These are phyloP conservation scores for Propithecus deckenii DNA, from an alignment of 2,797 vertebrate species.

Conservation along the genomic window DNA sequence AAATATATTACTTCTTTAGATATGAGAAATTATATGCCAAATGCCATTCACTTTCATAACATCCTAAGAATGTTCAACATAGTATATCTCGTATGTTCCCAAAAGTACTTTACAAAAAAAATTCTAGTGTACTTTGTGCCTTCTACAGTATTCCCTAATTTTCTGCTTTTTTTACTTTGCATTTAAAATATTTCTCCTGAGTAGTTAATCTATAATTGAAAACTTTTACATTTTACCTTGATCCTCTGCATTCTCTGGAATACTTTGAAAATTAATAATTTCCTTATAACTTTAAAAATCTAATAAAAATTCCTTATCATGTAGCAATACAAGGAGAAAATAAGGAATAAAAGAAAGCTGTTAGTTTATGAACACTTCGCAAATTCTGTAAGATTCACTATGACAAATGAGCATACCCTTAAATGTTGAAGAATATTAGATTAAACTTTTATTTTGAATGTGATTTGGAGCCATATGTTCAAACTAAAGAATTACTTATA, in stretches of 20 bases:
- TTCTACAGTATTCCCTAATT: not conserved
- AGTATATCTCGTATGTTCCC: not conserved
- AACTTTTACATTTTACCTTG: constrained; percentile 18
- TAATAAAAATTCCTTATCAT: constrained; percentile 19
- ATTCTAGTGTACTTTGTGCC: not conserved
- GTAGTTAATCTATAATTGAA: constrained; percentile 16
- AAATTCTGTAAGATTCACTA: not conserved
- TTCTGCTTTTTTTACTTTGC: constrained; percentile 49
- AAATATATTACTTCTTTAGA: constrained; percentile 11
- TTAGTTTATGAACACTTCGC: constrained; percentile 3
- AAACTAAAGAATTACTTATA: constrained; percentile 60
- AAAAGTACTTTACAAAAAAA: not conserved
- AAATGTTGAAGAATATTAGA: constrained; percentile 53
- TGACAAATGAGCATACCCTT: constrained; percentile 50
- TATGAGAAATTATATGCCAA: constrained; percentile 1
- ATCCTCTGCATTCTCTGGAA: not conserved
- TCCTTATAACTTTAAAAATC: not conserved
- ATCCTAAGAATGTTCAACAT: not conserved
- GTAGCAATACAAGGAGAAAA: not conserved
- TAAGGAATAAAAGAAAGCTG: not conserved
- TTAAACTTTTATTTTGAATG: constrained; percentile 74
- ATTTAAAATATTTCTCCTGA: constrained; percentile 18
- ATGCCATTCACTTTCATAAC: constrained; percentile 38
- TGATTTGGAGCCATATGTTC: constrained; percentile 45
- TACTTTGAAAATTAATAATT: constrained; percentile 40